Conservation (phyloP, 2,888 invertebrate genomes). For the Stenurella melanura region DNA sequence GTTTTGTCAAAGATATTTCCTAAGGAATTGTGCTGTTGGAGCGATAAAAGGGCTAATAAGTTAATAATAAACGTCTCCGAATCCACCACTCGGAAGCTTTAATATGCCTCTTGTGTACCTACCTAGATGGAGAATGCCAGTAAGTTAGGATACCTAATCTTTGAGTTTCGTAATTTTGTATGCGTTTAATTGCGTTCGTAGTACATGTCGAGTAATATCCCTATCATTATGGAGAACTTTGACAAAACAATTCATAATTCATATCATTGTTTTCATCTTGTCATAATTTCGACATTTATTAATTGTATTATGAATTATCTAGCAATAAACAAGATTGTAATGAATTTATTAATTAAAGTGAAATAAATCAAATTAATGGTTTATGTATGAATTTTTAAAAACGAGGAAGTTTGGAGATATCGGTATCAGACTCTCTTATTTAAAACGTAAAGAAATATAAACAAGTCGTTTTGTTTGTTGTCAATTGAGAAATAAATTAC, state of each 20-base stretch:
- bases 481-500: too few relatives aligned
- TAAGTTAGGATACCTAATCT: too few relatives aligned
- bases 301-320: constrained; percentile 1
- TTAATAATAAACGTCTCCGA: too few relatives aligned
- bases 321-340: constrained; percentile 12
- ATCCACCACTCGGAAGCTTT: too few relatives aligned
- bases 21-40: too few relatives aligned
- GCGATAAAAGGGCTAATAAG: too few relatives aligned
- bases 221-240: background rate
- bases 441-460: background rate
- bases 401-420: constrained; percentile 12
- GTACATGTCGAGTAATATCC: background rate
- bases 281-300: background rate
- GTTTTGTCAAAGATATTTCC: too few relatives aligned
- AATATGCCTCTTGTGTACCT: too few relatives aligned
- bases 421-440: background rate
- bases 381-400: background rate
- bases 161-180: too few relatives aligned
- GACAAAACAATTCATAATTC: background rate
- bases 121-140: too few relatives aligned
- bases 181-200: background rate
- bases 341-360: constrained; percentile 9
- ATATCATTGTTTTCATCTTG: background rate
- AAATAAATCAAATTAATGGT: constrained; percentile 15
- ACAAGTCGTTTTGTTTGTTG: background rate